Percentiles rank a stretch among this genome's conserved stretches.
phyloP scores from a whole-genome alignment of 2,113 vertebrate species.

The Mesitornis unicolor region DNA sequence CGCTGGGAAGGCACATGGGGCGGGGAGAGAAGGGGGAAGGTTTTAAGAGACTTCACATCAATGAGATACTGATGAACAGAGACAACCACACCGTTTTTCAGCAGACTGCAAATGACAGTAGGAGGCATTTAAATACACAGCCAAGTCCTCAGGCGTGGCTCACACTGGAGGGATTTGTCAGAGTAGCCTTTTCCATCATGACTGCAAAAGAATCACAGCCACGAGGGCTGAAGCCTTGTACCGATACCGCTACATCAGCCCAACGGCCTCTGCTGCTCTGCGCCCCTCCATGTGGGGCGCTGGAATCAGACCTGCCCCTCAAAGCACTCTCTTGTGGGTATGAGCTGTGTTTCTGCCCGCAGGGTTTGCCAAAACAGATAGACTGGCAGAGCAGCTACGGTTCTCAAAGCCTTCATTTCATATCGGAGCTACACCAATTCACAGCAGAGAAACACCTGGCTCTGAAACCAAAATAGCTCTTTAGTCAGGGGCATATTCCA shows the following conservation, averaged over 20 bases:
- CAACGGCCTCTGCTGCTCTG: background rate
- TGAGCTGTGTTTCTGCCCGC: background rate
- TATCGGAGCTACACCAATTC: background rate
- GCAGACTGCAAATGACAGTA: background rate
- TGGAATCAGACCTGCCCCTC: background rate
- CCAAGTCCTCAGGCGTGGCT: background rate
- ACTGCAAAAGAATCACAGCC: background rate
- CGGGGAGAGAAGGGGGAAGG: background rate
- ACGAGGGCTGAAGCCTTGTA: background rate
- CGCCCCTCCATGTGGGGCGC: background rate
- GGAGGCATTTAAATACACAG: background rate
- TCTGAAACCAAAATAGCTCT: slow-evolving; percentile 44
- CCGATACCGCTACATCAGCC: background rate
- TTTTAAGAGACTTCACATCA: background rate
- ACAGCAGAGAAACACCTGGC: background rate
- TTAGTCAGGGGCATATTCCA: slow-evolving; percentile 48
- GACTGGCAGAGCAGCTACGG: background rate
- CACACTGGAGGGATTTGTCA: background rate
- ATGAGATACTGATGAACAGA: background rate
- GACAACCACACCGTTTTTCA: background rate
- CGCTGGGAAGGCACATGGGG: background rate
- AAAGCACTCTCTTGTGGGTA: background rate
- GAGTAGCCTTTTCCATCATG: background rate
- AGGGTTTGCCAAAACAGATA: background rate
- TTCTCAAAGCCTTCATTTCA: background rate